Evolutionary conservation across 2,113 vertebrate genomes (phyloP), one percentile per base, ranked within the genome.

Genomic region (Tauraco erythrolophus): DNA sequence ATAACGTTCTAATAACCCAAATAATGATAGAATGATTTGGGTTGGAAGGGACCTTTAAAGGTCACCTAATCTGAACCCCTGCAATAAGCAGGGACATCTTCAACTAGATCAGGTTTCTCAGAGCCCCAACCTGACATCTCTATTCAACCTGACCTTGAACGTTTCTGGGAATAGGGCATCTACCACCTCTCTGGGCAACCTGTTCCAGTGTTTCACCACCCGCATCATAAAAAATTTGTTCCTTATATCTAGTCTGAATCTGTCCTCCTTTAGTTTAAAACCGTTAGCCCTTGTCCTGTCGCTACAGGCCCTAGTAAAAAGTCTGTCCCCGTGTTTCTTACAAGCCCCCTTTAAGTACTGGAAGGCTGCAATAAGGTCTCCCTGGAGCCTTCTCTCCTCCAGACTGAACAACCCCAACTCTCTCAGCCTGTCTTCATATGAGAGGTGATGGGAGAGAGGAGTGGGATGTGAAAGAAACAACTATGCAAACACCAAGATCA

Each of bases 341-440:
- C 14, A 72, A 31, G 27, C 6, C 17, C 19, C 18, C 25, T 74
- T 43, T n/a, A 60, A 28, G 3, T 69, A 46, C 2, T 54, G 39
- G 28, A 54, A 61, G 19, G 7, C 28, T 0, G 0, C 46, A 9
- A 0, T 46, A 61, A 83, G 19, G 9, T 76, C 24, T 46, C 10
- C 28, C 16, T 2, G 1, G 16, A 46, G 33, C 22, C 8, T 30
- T 46, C 19, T 53, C 10, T 65, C 50, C 60, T 66, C 19, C 28
- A 41, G 10, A 14, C 23, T 60, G 10, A 54, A 45, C 28, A 58
- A 46, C 8, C 8, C 28, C 11, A 82, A 6, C 8, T 41, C 17
- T 31, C 76, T 89, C 22, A 45, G 15, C 51, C 61, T 75, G 4
- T 75, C 23, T 28, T 45, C 16, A 33, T 11, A 60, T 18, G 10